These are phyloP conservation scores for Drosophila stalkeri DNA, from an alignment of 2,888 invertebrate genomes.

Conservation along the genomic window DNA sequence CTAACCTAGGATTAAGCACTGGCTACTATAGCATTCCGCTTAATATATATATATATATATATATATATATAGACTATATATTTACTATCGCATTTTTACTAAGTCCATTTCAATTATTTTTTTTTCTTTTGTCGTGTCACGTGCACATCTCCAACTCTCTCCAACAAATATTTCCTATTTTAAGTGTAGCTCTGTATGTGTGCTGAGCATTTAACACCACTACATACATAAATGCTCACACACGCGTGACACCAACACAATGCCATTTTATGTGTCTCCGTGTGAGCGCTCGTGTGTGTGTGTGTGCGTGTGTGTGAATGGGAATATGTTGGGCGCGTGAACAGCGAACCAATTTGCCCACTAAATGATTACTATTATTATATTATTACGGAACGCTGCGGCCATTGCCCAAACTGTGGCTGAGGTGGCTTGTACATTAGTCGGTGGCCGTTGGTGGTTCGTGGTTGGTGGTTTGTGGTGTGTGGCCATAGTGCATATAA, in stretches of 20 bases:
- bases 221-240: conserved; percentile 16
- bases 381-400: conserved; percentile 59
- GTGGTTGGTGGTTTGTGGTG: conserved; percentile 15
- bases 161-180: conserved; percentile 17
- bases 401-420: conserved; percentile 36
- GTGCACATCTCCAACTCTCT: background rate
- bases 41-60: too few species aligned
- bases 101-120: too few species aligned
- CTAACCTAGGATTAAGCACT: too few species aligned
- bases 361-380: conserved; percentile 74
- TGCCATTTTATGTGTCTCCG: conserved; percentile 1
- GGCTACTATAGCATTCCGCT: too few species aligned
- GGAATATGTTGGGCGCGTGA: conserved; percentile 46
- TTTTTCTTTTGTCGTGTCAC: background rate
- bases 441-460: conserved; percentile 1
- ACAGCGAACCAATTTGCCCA: conserved; percentile 69
- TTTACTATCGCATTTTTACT: too few species aligned
- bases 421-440: conserved; percentile 3
- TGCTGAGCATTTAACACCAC: conserved; percentile 27
- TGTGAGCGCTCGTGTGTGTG: background rate
- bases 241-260: conserved; percentile 29
- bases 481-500: conserved; percentile 25
- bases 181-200: background rate
- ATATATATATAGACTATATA: too few species aligned
- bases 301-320: conserved; percentile 22